Percentiles rank a stretch among this genome's conserved stretches.
phyloP scores from a whole-genome alignment of 92 coral and sea anemone species.

The Phenganax marumi region DNA sequence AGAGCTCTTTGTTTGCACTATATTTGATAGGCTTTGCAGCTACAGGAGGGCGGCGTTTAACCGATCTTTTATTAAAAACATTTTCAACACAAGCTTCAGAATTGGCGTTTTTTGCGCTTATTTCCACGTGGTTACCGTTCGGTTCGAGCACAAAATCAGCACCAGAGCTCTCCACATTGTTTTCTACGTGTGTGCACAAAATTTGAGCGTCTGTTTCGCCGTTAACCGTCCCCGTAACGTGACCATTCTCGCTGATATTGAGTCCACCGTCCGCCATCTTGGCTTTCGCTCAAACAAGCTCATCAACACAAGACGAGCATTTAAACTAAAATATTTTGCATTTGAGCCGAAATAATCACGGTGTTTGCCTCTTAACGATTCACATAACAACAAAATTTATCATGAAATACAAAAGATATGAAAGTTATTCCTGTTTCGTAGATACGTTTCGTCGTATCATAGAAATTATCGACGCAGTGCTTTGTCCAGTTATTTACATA shows the following conservation, averaged over 20 bases:
- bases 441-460: background rate
- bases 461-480: too few relatives aligned
- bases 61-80: background rate
- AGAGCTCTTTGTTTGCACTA: background rate
- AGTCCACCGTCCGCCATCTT: slow-evolving; percentile 25
- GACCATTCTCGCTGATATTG: background rate
- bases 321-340: background rate
- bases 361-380: background rate
- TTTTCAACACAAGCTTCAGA: background rate
- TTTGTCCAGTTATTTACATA: background rate
- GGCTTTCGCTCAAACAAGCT: background rate
- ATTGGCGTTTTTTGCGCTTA: background rate
- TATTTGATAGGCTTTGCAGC: slow-evolving; percentile 1
- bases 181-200: background rate
- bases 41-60: background rate
- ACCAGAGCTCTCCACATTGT: background rate
- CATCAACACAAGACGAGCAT: background rate
- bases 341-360: background rate
- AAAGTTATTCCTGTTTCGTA: background rate
- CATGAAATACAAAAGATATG: background rate
- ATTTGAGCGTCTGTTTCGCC: background rate
- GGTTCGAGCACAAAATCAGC: slow-evolving; percentile 4
- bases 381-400: background rate
- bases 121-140: background rate
- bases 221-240: slow-evolving; percentile 1